phyloP scores from a whole-genome alignment of 2,113 vertebrate genomes.

The Poeciliopsis retropinna region DNA sequence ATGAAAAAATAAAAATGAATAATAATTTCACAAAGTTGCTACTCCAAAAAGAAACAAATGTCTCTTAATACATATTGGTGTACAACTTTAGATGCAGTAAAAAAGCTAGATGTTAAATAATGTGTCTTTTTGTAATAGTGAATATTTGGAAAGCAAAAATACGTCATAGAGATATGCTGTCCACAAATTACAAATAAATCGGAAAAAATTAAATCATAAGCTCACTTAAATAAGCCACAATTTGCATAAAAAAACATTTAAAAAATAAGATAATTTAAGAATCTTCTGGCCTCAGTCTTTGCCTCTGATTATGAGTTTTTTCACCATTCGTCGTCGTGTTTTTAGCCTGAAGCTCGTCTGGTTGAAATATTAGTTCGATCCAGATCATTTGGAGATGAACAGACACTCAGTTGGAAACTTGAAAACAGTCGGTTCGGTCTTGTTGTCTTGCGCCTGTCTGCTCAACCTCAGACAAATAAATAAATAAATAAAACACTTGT shows the following conservation, averaged over 20 bases:
- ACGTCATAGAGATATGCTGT: neutral
- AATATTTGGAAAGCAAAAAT: neutral
- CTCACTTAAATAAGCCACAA: neutral
- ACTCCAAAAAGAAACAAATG: no score
- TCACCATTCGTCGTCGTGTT: neutral
- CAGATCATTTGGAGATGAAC: constrained; percentile 9
- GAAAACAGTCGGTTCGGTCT: constrained; percentile 55
- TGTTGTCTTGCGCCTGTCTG: constrained; percentile 50
- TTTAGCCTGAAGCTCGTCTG: constrained; percentile 1
- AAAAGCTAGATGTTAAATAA: neutral
- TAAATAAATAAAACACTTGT: constrained; percentile 32
- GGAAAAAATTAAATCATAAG: neutral
- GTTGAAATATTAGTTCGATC: constrained; percentile 4
- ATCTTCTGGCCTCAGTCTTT: neutral
- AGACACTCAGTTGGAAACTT: constrained; percentile 32
- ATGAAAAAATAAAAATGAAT: neutral
- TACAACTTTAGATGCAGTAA: neutral
- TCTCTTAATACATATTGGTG: neutral
- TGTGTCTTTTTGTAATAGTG: neutral
- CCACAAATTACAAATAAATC: neutral
- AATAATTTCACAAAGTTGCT: no score
- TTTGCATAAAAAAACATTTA: no score
- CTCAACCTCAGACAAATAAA: constrained; percentile 20
- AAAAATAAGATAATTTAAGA: neutral
- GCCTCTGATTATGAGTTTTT: neutral